Base-by-base conservation (phyloP, 1,140 invertebrate species). In the Alviniconcha marisindica region DNA sequence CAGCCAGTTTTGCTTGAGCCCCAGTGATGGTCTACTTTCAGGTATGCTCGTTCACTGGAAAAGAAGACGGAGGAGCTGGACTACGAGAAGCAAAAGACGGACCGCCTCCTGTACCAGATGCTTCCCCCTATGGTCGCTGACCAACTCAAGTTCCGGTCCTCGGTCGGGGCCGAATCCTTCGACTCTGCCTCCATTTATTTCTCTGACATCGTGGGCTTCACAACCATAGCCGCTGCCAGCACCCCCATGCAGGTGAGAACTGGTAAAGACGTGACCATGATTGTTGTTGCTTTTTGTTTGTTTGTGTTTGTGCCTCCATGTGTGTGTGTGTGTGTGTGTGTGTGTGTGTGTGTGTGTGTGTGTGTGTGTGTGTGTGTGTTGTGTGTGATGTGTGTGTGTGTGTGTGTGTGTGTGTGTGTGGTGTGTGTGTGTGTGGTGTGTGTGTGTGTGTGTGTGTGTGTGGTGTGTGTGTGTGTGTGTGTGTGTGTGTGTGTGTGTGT, bases 171-270 rank as follows among this genome's bases (percentile, higher is more conserved):
- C 0, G 89, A 90, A 69, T 54, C 71, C 18, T 91, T 85, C 79
- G 87, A 89, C 18, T 76, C 77, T 14, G 86, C 87, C 24, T 86
- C 97, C 0, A 98, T 98, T 95, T 94, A 96, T 91, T 97, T 97
- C 91, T 96, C 96, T 86, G 96, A 97, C 88, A 96, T 97, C 85
- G 96, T 97, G 1, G 96, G 96, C 0, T 97, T 97, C 89, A 97
- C 96, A 0, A 94, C 95, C 80, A 92, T 97, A 7, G 96, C 96
- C 0, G 96, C 96, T 0, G 95, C 97, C 91, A 97, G 96, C 90
- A 97, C 97, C 1, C 97, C 98, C 1, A 80, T 90, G 42, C 87
- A 90, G 83, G 88, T 89, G n/a, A 18, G 38, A n/a, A n/a, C n/a
- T n/a, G n/a, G n/a, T n/a, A n/a, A 54, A 24, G 51, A 54, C 10